phyloP scores from a whole-genome alignment of 64 coral and sea anemone species.

The Montipora efflorescens region DNA sequence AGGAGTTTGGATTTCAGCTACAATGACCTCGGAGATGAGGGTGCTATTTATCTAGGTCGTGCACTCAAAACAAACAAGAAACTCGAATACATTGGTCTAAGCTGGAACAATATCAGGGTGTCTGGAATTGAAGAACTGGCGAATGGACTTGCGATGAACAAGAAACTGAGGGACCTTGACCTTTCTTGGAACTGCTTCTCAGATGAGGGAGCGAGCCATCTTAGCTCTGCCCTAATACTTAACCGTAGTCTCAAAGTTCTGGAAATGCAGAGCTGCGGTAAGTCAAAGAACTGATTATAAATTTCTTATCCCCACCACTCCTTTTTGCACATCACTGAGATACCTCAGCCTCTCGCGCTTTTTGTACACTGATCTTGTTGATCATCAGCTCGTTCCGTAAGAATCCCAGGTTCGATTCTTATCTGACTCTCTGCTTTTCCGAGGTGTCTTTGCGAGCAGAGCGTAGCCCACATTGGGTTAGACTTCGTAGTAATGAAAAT shows the following conservation, averaged over 20 bases:
- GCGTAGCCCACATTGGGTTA: neutral
- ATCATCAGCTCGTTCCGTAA: too few species aligned
- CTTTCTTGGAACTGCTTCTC: slow-evolving; percentile 72
- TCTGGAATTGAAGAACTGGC: slow-evolving; percentile 15
- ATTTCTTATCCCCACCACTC: too few species aligned
- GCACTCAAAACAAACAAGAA: slow-evolving; percentile 22
- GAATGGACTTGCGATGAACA: slow-evolving; percentile 33
- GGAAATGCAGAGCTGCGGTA: slow-evolving; percentile 7
- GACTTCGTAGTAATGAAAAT: neutral
- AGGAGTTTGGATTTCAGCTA: slow-evolving; percentile 46
- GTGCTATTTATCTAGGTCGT: slow-evolving; percentile 24
- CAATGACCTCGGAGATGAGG: slow-evolving; percentile 57
- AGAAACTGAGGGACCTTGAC: slow-evolving; percentile 36
- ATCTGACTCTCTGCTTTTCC: too few species aligned
- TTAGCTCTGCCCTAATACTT: neutral
- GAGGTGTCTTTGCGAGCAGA: too few species aligned
- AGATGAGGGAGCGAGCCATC: slow-evolving; percentile 34
- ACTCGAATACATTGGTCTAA: slow-evolving; percentile 57
- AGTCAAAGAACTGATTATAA: too few species aligned
- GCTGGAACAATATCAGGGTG: slow-evolving; percentile 61
- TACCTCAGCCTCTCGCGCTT: too few species aligned
- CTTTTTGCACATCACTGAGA: too few species aligned
- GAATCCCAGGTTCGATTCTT: too few species aligned
- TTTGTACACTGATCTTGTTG: too few species aligned
- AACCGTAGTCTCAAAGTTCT: slow-evolving; percentile 48